Conservation (phyloP, 2,797 vertebrate genomes). For the Diplodus puntazzo region DNA sequence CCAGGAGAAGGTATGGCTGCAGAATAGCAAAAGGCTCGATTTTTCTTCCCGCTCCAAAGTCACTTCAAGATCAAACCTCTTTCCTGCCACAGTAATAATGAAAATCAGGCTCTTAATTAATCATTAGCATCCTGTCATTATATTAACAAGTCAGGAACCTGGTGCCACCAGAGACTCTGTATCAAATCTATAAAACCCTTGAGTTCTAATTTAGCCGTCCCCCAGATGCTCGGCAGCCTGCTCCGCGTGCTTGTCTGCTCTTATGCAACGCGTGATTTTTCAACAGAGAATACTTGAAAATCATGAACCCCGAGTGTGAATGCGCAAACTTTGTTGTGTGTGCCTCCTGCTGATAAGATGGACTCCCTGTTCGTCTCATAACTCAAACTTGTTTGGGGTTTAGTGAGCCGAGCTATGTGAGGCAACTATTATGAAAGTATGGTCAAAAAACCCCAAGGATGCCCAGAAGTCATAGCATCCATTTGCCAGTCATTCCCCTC, state of each 20-base stretch:
- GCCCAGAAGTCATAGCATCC: slow-evolving; percentile 49
- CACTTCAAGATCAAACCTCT: slow-evolving; percentile 80
- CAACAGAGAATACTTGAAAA: slow-evolving; percentile 24
- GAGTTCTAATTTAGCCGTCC: slow-evolving; percentile 67
- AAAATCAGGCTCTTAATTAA: slow-evolving; percentile 75
- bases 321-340: slow-evolving; percentile 15
- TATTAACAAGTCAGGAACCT: slow-evolving; percentile 69
- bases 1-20: slow-evolving; percentile 66
- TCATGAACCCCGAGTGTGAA: neutral
- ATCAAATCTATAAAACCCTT: slow-evolving; percentile 64
- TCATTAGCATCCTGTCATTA: slow-evolving; percentile 77
- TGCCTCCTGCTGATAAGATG: slow-evolving; percentile 15
- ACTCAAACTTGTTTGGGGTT: slow-evolving; percentile 8
- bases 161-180: slow-evolving; percentile 56
- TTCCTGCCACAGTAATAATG: slow-evolving; percentile 68
- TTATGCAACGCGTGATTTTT: slow-evolving; percentile 18
- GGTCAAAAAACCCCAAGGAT: slow-evolving; percentile 44
- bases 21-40: slow-evolving; percentile 70
- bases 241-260: slow-evolving; percentile 16
- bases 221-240: slow-evolving; percentile 35
- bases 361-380: slow-evolving; percentile 23
- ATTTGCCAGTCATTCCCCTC: slow-evolving; percentile 49
- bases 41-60: slow-evolving; percentile 80
- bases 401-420: no score
- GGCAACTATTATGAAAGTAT: neutral